Conservation (phyloP, 2,888 invertebrate genomes). For the Hylaea fasciaria region DNA sequence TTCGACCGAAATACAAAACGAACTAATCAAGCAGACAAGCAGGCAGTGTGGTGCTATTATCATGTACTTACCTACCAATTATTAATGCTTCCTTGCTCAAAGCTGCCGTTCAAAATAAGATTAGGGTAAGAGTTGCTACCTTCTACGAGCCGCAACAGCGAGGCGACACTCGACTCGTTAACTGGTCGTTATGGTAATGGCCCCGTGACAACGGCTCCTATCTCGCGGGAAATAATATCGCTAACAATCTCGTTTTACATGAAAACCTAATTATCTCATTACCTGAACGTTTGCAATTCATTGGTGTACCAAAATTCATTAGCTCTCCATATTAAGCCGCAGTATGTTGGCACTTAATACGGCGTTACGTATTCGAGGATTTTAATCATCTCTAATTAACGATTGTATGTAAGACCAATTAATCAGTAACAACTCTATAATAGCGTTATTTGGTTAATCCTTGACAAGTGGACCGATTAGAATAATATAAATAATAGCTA, state of each 20-base stretch:
- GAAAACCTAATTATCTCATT: constrained; percentile 33
- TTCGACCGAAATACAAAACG: no score
- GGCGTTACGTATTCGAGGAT: no score
- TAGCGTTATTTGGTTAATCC: no score
- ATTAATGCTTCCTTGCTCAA: background rate
- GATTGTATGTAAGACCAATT: no score
- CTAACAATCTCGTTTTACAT: constrained; percentile 31
- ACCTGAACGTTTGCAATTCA: constrained; percentile 18
- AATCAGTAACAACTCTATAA: no score
- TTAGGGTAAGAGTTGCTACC: constrained; percentile 14
- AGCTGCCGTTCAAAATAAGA: constrained; percentile 25
- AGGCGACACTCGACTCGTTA: constrained; percentile 43
- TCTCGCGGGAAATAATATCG: constrained; percentile 37
- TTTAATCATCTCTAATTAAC: no score
- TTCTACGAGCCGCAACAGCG: constrained; percentile 24
- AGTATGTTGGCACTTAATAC: no score
- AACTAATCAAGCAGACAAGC: no score
- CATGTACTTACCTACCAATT: no score
- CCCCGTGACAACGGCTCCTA: constrained; percentile 35
- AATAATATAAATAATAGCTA: no score
- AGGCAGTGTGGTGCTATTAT: no score
- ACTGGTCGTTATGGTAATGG: constrained; percentile 47
- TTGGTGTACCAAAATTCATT: background rate
- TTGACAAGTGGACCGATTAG: no score
- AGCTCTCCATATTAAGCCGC: constrained; percentile 14